Conservation (phyloP, 2,888 invertebrate genomes). For the Eremobia ochroleuca region DNA sequence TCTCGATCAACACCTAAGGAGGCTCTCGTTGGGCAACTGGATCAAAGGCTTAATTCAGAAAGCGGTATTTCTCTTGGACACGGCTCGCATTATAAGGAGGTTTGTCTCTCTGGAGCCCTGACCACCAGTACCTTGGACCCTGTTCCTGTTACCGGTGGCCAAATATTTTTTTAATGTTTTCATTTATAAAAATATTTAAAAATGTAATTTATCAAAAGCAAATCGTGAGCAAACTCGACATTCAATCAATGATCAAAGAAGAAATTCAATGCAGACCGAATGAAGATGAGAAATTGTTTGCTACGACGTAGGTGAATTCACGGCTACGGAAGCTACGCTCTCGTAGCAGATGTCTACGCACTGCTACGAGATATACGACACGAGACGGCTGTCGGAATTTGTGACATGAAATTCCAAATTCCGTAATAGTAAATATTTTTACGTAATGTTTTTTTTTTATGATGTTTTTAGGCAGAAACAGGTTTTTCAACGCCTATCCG, state of each 20-base stretch:
- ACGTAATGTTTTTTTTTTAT: neutral
- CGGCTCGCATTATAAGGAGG: too few relatives aligned
- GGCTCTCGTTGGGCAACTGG: too few relatives aligned
- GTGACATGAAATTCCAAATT: neutral
- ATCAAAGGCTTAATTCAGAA: too few relatives aligned
- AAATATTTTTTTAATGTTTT: too few relatives aligned
- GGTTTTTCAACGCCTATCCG: too few relatives aligned
- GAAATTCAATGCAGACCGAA: neutral
- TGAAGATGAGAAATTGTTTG: conserved; percentile 6
- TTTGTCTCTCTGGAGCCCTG: too few relatives aligned
- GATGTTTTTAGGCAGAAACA: neutral
- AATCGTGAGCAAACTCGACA: neutral
- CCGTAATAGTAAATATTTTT: conserved; percentile 23
- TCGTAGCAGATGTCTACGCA: conserved; percentile 51
- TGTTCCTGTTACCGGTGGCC: too few relatives aligned
- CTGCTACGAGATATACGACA: conserved; percentile 30
- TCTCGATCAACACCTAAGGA: too few relatives aligned
- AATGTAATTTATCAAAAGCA: too few relatives aligned
- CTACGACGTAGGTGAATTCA: conserved; percentile 13
- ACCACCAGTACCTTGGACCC: too few relatives aligned
- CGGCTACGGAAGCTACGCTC: conserved; percentile 34
- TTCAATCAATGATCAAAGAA: neutral
- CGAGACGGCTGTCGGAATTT: neutral
- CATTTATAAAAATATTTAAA: too few relatives aligned
- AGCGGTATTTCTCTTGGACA: too few relatives aligned